Base-by-base conservation (phyloP, 2,888 invertebrate species). In the Drosophila demipolita region DNA sequence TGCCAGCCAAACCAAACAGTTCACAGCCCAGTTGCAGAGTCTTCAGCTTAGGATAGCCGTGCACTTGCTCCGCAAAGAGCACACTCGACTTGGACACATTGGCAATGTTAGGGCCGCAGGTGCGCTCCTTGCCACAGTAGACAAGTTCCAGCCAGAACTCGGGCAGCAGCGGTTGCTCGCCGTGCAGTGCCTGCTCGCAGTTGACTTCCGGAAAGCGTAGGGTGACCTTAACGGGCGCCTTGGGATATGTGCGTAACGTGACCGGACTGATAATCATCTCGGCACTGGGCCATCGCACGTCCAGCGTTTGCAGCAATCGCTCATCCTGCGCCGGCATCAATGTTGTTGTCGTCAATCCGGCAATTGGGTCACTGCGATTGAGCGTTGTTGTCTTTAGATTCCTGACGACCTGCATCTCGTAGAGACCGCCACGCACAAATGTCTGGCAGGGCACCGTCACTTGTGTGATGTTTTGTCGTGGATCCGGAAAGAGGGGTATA, bases 231-330 rank as follows among this genome's bases (percentile, higher is more conserved):
- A 97, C 96, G 35, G 96, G 95, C 70, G 94, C 94, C 90, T 95
- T 96, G 6, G 97, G 97, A 93, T 97, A 97, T 55, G 97, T 97
- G 86, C 95, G 95, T 61, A 97, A 95, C 83, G 95, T 95, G 85
- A 96, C 96, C 5, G 97, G 96, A 66, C 96, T 96, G 57, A 97
- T 94, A 59, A 95, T 95, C 81, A 97, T 92, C 73, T 94, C 95
- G 1, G 97, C 96, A 68, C 95, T 94, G 8, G 97, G 97, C 97
- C 97, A 97, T 92, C 96, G 94, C 8, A 97, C 97, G 85, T 97
- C 97, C 85, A 97, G 94, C 68, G 95, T 93, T 68, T 93, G 92
- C 54, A 89, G 81, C 40, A 93, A 69, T 4, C 92, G 90, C 80
- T 93, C 93, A 73, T 93, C 92, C 59, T 80, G 83, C 0, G 77